Evolutionary conservation across 2,888 invertebrate genomes (phyloP), one percentile per base, ranked within the genome.

Genomic region (Pachycephus smyrnensis): DNA sequence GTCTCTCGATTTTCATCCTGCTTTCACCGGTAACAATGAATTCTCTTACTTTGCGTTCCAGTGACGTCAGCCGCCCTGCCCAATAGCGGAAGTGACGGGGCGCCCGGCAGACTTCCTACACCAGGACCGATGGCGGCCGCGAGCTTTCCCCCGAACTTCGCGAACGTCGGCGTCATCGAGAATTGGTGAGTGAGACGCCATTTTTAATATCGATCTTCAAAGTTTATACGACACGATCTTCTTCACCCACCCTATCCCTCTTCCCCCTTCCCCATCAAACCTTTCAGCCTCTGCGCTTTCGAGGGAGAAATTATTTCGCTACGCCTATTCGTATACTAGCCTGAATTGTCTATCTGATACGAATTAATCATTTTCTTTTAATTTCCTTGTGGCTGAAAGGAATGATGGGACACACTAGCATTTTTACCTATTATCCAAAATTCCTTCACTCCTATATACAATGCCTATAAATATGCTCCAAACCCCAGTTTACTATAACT

Each of bases 151-250:
- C 90, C 89, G 78, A 90, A 89, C 87, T 91, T 91, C 84, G 86
- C 88, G 79, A 91, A 90, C 89, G 90, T 91, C 86, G 89, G 90
- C 86, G 88, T 90, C 82, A 86, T 91, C 81, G 91, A 90, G 84
- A 90, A 89, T 85, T 90, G 91, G 91, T 91, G 84, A 91, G 91
- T 90, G 76, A 79, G 55, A 55, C 55, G 55, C 23, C 55, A 55
- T 55, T 55, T 23, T 55, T 55, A 9, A 55, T 55, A 55, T 55
- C 55, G 55, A 55, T 55, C 9, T 55, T 55, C 9, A 0, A 55
- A 55, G 4, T 55, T 55, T 55, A 23, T 55, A 55, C 55, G 55
- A 55, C 55, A 55, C 23, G 0, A 23, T 35, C 15, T 55, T 55
- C 0, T 12, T 12, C 15, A 4, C 40, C 40, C 9, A 15, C 9